Evolutionary conservation across 2,797 vertebrate genomes (phyloP).

Genomic region (Enoplosus armatus): DNA sequence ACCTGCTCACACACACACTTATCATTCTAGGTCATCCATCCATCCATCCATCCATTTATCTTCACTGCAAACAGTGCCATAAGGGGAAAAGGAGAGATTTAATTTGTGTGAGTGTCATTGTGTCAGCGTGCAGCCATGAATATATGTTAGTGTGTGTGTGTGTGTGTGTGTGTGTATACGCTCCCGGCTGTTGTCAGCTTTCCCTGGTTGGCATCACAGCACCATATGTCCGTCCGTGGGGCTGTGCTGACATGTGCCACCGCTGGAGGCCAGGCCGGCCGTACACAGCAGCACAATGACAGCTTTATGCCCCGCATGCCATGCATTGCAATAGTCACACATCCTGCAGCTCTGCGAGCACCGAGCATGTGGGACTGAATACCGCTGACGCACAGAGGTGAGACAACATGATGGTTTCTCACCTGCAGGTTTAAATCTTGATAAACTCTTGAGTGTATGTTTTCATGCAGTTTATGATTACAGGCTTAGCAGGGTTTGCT

Average conservation of each 20-base stretch:
- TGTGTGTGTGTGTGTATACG: constrained; percentile 16
- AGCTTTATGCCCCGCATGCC: constrained; percentile 68
- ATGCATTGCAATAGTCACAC: constrained; percentile 53
- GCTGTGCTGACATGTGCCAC: constrained; percentile 64
- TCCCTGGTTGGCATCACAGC: constrained; percentile 65
- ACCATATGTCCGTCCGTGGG: constrained; percentile 72
- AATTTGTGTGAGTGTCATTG: constrained; percentile 41
- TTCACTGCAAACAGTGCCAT: constrained; percentile 39
- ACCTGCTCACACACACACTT: constrained; percentile 27
- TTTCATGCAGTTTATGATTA: constrained; percentile 32
- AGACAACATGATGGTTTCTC: constrained; percentile 20
- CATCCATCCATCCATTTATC: constrained; percentile 32
- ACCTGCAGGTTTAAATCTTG: constrained; percentile 18
- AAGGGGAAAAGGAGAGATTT: constrained; percentile 21
- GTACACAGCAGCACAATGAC: constrained; percentile 71
- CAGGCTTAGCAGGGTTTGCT: constrained; percentile 7
- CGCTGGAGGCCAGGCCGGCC: constrained; percentile 60
- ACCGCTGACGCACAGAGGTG: constrained; percentile 10
- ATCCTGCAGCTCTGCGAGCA: constrained; percentile 49
- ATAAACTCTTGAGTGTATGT: constrained; percentile 8
- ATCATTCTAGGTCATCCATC: constrained; percentile 52
- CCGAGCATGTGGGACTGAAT: constrained; percentile 21
- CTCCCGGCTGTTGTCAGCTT: constrained; percentile 62
- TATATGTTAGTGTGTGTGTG: constrained; percentile 13
- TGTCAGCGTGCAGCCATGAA: constrained; percentile 24